Conservation (phyloP, 2,113 vertebrate genomes). For the Eulemur rufifrons region DNA sequence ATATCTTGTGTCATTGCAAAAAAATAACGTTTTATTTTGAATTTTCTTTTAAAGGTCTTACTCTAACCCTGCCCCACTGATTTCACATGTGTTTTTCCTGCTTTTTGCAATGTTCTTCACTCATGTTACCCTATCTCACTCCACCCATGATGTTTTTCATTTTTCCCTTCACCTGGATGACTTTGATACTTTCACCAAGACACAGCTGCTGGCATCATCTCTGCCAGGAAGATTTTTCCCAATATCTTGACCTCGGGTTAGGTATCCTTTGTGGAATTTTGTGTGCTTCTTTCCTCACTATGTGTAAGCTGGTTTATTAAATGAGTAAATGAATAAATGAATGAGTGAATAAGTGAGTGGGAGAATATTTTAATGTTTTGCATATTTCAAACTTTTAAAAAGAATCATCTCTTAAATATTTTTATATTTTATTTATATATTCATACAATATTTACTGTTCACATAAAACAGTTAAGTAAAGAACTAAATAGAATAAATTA, state of each 20-base stretch:
- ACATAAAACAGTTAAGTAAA: constrained; percentile 42
- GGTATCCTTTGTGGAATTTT: background rate
- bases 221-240: background rate
- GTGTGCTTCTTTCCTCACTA: background rate
- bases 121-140: background rate
- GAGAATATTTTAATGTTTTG: background rate
- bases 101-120: background rate
- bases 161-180: background rate
- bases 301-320: background rate
- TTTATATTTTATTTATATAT: background rate
- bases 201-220: background rate
- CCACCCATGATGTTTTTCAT: background rate
- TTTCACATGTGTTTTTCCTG: background rate
- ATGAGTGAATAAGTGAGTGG: background rate
- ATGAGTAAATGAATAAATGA: background rate
- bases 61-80: background rate
- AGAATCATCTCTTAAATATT: background rate
- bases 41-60: background rate
- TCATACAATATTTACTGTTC: background rate
- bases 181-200: background rate
- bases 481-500: constrained; percentile 34
- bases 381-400: background rate
- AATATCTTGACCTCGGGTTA: background rate
- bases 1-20: background rate
- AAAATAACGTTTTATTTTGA: background rate